Percentiles rank a stretch among this genome's conserved stretches.
Evolutionary conservation across 1,140 invertebrate genomes (phyloP).

Genomic region (Drosophila azteca): DNA sequence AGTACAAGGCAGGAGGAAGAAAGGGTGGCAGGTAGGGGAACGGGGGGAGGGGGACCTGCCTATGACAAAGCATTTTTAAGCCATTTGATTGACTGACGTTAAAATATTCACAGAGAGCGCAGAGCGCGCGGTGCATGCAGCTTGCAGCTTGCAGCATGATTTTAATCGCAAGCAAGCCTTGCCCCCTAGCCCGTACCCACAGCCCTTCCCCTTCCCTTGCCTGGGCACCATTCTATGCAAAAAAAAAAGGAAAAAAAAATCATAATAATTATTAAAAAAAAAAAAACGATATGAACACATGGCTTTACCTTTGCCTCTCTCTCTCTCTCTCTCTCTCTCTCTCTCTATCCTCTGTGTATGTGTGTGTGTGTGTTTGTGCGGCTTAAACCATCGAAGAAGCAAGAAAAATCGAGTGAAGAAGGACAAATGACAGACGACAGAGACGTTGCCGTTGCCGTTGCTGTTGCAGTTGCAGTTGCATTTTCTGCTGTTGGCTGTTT

Average conservation of each 20-base stretch:
- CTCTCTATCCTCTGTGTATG: slow-evolving; percentile 10
- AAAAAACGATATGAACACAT: slow-evolving; percentile 59
- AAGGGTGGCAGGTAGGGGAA: background rate
- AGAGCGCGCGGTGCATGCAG: slow-evolving; percentile 59
- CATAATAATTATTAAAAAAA: slow-evolving; percentile 80
- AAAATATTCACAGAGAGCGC: slow-evolving; percentile 66
- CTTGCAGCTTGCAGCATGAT: slow-evolving; percentile 64
- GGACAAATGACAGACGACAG: slow-evolving; percentile 57
- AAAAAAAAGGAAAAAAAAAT: slow-evolving; percentile 46
- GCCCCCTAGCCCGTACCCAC: slow-evolving; percentile 50
- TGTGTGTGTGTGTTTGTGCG: slow-evolving; percentile 38
- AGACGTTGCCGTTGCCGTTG: slow-evolving; percentile 31
- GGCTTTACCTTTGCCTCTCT: background rate
- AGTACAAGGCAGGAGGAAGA: background rate
- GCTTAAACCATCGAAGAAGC: slow-evolving; percentile 36
- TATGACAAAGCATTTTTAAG: slow-evolving; percentile 82
- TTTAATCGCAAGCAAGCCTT: slow-evolving; percentile 72
- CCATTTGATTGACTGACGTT: slow-evolving; percentile 82
- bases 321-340: too few species aligned
- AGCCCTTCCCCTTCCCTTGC: slow-evolving; percentile 45
- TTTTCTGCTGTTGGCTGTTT: slow-evolving; percentile 39
- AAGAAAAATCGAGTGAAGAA: slow-evolving; percentile 72
- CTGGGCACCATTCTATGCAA: slow-evolving; percentile 50
- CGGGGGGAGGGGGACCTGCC: slow-evolving; percentile 2
- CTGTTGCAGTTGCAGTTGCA: slow-evolving; percentile 59